Conservation (phyloP, 2,113 vertebrate genomes). For the Coryphaenoides rupestris region DNA sequence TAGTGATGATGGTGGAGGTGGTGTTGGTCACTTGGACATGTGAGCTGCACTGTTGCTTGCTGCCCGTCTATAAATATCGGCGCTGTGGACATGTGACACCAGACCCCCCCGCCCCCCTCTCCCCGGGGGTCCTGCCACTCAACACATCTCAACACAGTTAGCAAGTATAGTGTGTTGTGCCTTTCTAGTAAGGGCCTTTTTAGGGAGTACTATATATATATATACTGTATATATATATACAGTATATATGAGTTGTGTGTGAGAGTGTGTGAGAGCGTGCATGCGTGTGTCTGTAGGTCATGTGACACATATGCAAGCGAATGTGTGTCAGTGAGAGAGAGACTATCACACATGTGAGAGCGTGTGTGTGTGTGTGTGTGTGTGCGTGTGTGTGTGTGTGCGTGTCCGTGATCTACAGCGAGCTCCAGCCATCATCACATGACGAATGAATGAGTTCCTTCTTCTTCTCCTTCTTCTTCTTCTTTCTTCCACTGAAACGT, state of each 20-base stretch:
- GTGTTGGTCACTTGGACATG: conserved; percentile 40
- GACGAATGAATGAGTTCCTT: conserved; percentile 64
- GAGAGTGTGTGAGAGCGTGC: too few species aligned
- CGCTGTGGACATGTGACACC: conserved; percentile 55
- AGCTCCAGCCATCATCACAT: conserved; percentile 43
- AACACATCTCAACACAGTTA: conserved; percentile 35
- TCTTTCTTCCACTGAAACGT: conserved; percentile 61
- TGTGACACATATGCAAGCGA: too few species aligned
- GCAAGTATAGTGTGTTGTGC: too few species aligned
- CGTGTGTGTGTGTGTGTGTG: not conserved
- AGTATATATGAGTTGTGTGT: too few species aligned
- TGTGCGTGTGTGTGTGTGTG: conserved; percentile 12
- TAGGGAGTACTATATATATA: not conserved
- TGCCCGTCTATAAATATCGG: conserved; percentile 59
- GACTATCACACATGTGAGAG: too few species aligned
- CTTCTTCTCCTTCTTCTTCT: conserved; percentile 64
- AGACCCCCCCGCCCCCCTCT: conserved; percentile 39
- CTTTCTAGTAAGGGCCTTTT: not conserved
- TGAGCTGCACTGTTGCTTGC: conserved; percentile 43
- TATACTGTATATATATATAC: not conserved
- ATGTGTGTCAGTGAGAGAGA: too few species aligned
- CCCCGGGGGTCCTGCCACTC: conserved; percentile 30
- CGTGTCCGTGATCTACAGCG: too few species aligned
- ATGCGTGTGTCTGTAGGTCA: too few species aligned
- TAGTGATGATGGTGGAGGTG: too few species aligned